phyloP scores from a whole-genome alignment of 2,888 invertebrate species.

The Lydus trimaculatus region DNA sequence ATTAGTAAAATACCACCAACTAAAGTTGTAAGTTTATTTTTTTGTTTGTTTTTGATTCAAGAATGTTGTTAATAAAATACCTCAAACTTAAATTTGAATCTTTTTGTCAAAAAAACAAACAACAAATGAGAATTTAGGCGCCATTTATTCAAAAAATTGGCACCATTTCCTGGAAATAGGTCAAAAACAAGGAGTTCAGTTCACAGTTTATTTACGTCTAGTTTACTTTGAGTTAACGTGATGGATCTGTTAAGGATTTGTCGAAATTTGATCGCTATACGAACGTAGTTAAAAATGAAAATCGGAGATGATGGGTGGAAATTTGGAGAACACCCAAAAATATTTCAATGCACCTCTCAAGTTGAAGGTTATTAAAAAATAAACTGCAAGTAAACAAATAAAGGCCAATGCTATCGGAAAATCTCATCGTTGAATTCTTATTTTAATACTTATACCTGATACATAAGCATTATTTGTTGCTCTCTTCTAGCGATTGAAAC shows the following conservation, averaged over 20 bases:
- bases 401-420: neutral
- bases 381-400: neutral
- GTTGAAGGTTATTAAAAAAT: neutral
- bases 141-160: neutral
- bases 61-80: neutral
- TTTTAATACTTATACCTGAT: no score
- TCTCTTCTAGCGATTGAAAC: no score
- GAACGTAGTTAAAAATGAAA: no score
- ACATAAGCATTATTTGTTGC: no score
- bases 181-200: no score
- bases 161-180: no score
- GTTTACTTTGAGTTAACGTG: no score
- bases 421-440: no score
- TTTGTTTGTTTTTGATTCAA: neutral
- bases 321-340: neutral
- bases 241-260: no score
- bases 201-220: no score
- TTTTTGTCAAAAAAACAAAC: neutral
- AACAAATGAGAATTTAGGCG: neutral
- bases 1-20: neutral
- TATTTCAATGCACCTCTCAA: neutral
- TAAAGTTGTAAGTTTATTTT: conserved; percentile 6
- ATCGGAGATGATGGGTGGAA: neutral
- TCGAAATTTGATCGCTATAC: no score
- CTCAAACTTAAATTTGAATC: neutral